These are phyloP conservation scores for Villa cingulata DNA, from an alignment of 2,888 invertebrate genomes.

Conservation along the genomic window DNA sequence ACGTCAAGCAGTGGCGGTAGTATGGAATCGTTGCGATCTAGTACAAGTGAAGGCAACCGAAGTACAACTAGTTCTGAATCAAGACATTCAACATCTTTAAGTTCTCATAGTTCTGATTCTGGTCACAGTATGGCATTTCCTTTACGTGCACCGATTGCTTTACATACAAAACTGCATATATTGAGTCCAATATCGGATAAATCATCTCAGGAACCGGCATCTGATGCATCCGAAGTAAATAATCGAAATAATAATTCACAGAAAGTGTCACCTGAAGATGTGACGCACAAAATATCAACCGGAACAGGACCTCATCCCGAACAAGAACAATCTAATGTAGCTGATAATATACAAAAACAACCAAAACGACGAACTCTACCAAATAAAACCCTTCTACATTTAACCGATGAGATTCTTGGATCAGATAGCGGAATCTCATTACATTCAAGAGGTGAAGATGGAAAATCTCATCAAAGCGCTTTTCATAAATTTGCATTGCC, in stretches of 20 bases:
- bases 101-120: constrained; percentile 76
- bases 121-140: constrained; percentile 44
- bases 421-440: constrained; percentile 82
- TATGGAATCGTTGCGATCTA: constrained; percentile 75
- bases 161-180: constrained; percentile 69
- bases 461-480: constrained; percentile 48
- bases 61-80: constrained; percentile 78
- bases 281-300: constrained; percentile 16
- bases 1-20: constrained; percentile 78
- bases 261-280: constrained; percentile 60
- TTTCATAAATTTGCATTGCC: constrained; percentile 43
- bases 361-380: constrained; percentile 49
- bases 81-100: constrained; percentile 67
- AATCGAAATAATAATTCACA: constrained; percentile 65
- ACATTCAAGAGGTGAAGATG: constrained; percentile 66
- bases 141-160: constrained; percentile 51
- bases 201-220: constrained; percentile 74
- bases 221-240: constrained; percentile 70
- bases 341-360: constrained; percentile 23
- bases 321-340: constrained; percentile 14
- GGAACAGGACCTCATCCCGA: constrained; percentile 7
- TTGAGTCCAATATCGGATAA: constrained; percentile 82
- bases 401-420: constrained; percentile 60
- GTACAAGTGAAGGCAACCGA: constrained; percentile 75
- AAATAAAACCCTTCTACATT: constrained; percentile 50